These are phyloP conservation scores for Autographa pulchrina DNA, from an alignment of 2,888 invertebrate species.

Conservation along the genomic window DNA sequence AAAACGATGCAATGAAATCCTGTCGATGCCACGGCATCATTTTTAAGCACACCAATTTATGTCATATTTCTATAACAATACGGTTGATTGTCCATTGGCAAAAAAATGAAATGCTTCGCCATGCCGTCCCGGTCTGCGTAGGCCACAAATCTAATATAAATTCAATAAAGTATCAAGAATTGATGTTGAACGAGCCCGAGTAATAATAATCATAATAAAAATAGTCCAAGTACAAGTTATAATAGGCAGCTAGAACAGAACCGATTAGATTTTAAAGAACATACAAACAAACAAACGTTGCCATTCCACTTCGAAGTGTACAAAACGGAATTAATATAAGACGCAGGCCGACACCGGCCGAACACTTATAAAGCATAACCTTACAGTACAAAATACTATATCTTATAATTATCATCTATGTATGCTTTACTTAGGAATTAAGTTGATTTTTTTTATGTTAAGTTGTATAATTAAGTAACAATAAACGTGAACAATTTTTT, in stretches of 20 bases:
- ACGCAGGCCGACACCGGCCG: conserved; percentile 32
- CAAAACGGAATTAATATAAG: conserved; percentile 51
- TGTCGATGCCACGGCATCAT: too few species aligned
- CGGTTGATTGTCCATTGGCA: too few species aligned
- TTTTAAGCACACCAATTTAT: too few species aligned
- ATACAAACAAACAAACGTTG: conserved; percentile 62
- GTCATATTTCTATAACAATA: too few species aligned
- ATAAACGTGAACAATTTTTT: conserved; percentile 72
- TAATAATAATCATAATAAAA: conserved; percentile 48
- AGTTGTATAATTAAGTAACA: conserved; percentile 66
- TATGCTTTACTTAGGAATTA: conserved; percentile 86
- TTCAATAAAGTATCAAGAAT: conserved; percentile 1
- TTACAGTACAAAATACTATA: conserved; percentile 88
- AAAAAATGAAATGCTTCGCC: too few species aligned
- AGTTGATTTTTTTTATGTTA: conserved; percentile 69
- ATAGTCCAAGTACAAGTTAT: conserved; percentile 67
- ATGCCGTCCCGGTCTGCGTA: too few species aligned
- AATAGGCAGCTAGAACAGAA: conserved; percentile 66
- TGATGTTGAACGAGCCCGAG: conserved; percentile 39
- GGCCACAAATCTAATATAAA: too few species aligned
- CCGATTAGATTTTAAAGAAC: conserved; percentile 51
- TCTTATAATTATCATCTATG: conserved; percentile 83
- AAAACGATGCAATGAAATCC: too few species aligned
- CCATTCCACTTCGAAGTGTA: conserved; percentile 69
- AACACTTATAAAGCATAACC: conserved; percentile 72